Evolutionary conservation across 2,797 vertebrate species (phyloP), one percentile per base, ranked within the genome.

Genomic region (Nannoperca obscura): DNA sequence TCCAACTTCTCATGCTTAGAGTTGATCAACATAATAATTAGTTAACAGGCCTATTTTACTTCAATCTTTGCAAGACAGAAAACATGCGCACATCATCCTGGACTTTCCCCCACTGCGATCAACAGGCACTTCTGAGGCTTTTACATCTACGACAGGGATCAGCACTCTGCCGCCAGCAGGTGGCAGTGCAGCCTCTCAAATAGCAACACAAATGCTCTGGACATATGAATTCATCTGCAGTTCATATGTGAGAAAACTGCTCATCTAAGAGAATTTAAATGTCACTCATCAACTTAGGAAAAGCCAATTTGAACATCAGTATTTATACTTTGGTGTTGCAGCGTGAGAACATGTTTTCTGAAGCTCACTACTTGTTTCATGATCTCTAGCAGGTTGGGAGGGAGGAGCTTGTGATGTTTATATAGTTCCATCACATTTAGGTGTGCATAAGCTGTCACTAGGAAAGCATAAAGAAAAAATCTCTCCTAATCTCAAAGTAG

Each of bases 101-200:
- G 5, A 32, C 4, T 2, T 70, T 42, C 15, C 4, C 12, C 14
- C n/a, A 7, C 30, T n/a, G 2, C 36, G 20, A 57, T 67, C 34
- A 68, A 44, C 44, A 24, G 65, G 17, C 32, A 53, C n/a, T 4
- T 40, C 2, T 11, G 7, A 49, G 15, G 55, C 24, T 22, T 40
- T 30, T 7, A 3, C 5, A 13, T 36, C 2, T 10, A 17, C 3
- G 30, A 15, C 9, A 2, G 22, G 40, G 20, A 27, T 14, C 4
- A n/a, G 50, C 17, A 17, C n/a, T 15, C 32, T 10, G 10, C 13
- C 0, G 27, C 86, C 93, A 94, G 80, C 76, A 93, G 92, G 64
- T 80, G 92, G 90, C 74, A 88, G 84, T 19, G 46, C 22, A 71
- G 78, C 8, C 62, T 58, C 5, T 61, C 5, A 61, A 65, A 76